Conservation (phyloP, 2,113 vertebrate species). For the Varanus salvator region DNA sequence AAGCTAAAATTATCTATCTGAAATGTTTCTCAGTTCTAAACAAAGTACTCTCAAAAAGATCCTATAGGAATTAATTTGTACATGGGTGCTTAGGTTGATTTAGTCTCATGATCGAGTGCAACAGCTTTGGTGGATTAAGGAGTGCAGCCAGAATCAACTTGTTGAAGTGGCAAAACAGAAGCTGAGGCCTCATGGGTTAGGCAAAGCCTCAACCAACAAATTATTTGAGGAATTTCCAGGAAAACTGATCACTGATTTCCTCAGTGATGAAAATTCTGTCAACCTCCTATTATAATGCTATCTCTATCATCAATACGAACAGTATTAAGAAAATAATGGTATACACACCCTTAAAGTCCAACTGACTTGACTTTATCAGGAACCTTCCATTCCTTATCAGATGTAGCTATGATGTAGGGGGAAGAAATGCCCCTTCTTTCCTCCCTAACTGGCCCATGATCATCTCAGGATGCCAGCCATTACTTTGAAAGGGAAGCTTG, state of each 20-base stretch:
- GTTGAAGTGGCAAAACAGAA: not conserved
- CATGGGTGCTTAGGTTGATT: not conserved
- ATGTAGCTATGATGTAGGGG: not conserved
- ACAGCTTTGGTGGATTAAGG: not conserved
- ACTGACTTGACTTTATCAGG: not conserved
- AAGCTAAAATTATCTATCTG: not conserved
- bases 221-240: not conserved
- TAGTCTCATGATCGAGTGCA: not conserved
- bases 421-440: not conserved
- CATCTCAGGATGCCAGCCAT: not conserved
- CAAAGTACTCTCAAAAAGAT: not conserved
- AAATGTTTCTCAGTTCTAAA: not conserved
- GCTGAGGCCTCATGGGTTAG: not conserved
- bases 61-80: not conserved
- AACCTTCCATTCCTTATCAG: not conserved
- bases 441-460: not conserved
- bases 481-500: not conserved
- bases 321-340: not conserved
- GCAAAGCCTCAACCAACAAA: not conserved
- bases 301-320: not conserved
- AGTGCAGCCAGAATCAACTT: not conserved
- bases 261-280: not conserved
- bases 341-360: not conserved
- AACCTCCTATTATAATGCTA: not conserved
- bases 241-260: not conserved